Base-by-base conservation (phyloP, 2,113 vertebrate genomes). In the Phyllostomus hastatus region DNA sequence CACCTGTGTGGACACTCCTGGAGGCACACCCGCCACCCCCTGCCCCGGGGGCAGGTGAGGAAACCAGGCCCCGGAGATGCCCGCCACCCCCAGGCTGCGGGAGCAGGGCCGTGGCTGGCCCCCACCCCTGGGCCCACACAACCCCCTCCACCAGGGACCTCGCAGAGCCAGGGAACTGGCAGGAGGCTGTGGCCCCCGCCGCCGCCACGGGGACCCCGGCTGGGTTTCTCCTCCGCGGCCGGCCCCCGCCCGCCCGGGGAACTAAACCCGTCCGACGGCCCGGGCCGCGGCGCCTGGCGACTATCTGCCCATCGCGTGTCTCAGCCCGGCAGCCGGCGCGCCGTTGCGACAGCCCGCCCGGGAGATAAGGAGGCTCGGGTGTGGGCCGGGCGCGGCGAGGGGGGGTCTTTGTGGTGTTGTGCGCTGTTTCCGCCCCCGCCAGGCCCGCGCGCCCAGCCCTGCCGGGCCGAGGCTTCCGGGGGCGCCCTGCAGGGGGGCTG, bases 271-370 rank as follows among this genome's bases (percentile, higher is more conserved):
- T 90, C 95, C 0, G 1, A 76, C 97, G 0, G 85, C 95, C 92
- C 20, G 0, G 88, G 67, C 38, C 64, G 16, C 89, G 3, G 81
- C 28, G 54, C 90, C 88, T 2, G 10, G 73, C 24, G 8, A 80
- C 90, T 95, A 95, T 96, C 97, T 81, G 92, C 78, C 3, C 88
- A 97, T 88, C 92, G 2, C 41, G 15, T 95, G 96, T 85, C 95
- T 67, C 95, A 84, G 72, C 70, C 31, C 12, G 2, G 24, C 50
- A 46, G 54, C 12, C 46, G 26, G 82, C 54, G 0, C 35, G 76
- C 11, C 6, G 59, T 72, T 93, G 73, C 97, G 6, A 94, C 97
- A 92, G 91, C 70, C 79, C 10, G 1, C 0, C 17, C 52, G 86
- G 35, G 84, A 76, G 96, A 97, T 90, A 92, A 90, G 93, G 41